These are phyloP conservation scores for Nothoprocta perdicaria DNA, from an alignment of 2,113 vertebrate genomes.

Conservation along the genomic window DNA sequence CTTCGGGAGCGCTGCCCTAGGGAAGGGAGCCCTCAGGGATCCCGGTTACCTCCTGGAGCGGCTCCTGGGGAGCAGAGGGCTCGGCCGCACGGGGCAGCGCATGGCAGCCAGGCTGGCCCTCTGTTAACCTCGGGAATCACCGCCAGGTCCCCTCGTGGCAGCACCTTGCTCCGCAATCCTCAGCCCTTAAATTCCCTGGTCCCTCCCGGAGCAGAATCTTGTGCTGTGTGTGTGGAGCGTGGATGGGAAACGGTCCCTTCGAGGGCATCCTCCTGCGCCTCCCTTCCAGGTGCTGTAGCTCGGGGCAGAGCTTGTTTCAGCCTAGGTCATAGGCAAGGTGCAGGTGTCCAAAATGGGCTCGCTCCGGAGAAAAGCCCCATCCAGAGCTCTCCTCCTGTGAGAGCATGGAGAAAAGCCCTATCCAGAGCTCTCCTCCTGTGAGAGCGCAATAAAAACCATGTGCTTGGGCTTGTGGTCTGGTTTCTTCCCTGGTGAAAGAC, in stretches of 20 bases:
- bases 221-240: not conserved
- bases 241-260: not conserved
- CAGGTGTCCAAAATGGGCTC: conserved; percentile 11
- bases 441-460: not conserved
- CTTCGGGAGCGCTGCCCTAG: no score
- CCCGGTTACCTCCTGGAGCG: no score
- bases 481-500: not conserved
- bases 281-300: not conserved
- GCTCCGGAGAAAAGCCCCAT: not conserved
- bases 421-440: not conserved
- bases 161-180: not conserved
- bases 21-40: no score
- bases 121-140: not conserved
- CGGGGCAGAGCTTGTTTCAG: not conserved
- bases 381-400: not conserved
- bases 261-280: not conserved
- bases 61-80: no score
- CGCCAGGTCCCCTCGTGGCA: not conserved
- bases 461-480: not conserved
- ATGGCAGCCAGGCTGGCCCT: not conserved
- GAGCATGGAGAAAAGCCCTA: not conserved
- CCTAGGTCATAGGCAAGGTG: not conserved
- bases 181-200: not conserved
- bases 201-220: not conserved
- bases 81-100: not conserved